Base-by-base conservation (phyloP, 2,113 vertebrate genomes). In the Puffinus mauretanicus region DNA sequence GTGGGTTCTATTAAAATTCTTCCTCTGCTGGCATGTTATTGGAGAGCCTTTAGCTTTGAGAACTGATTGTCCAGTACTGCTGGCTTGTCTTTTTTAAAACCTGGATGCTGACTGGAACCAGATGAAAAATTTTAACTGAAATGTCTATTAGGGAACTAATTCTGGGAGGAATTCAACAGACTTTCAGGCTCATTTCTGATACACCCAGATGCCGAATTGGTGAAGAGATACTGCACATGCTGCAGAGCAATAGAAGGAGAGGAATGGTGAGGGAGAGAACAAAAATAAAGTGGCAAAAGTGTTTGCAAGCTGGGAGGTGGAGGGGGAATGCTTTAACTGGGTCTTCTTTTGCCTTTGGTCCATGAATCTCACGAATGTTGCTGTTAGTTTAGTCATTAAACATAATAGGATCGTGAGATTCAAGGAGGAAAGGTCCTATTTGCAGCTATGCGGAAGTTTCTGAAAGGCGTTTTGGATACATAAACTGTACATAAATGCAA, bases 1-100 rank as follows among this genome's bases (percentile, higher is more conserved):
- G 92, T 93, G 94, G 92, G 94, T 90, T 97, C 82, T 91, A 86
- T 97, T 93, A 94, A 92, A 95, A 85, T 95, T 91, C 93, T 94
- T 96, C 46, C 34, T 88, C 78, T 70, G 57, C 65, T 94, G 88
- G 92, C 77, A 90, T 86, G 93, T 77, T 94, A 82, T 52, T 96
- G 88, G 91, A 96, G 84, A 95, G 84, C 22, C 67, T 93, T 93
- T 84, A 81, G 71, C 92, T 86, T 91, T 84, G 76, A 86, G 90
- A 49, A 76, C 80, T 86, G 89, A 62, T 93, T 88, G 93, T 88
- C 95, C 93, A 76, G 89, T 78, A 61, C 71, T 89, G 71, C 70
- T 92, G 86, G 70, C 46, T 67, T 95, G 65, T 42, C 34, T 88
- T 83, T 94, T 94, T 30, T 26, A 80, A 96, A 93, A 78, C 78